Percentiles rank a stretch among this genome's conserved stretches.
Evolutionary conservation across 2,888 invertebrate species (phyloP).

Genomic region (Drosophila testacea): DNA sequence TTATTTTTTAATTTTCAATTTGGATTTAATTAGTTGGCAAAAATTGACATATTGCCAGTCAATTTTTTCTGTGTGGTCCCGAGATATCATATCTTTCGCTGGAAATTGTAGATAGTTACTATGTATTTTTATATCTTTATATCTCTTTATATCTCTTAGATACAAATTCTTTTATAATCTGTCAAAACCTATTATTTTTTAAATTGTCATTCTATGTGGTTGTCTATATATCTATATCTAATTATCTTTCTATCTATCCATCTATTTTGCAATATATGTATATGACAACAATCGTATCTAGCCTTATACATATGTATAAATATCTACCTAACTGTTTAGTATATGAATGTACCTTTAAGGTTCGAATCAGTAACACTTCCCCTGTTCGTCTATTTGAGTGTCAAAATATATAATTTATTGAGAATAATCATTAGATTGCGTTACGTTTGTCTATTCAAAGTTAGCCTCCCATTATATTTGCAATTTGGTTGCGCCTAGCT

Average conservation of each 20-base stretch:
- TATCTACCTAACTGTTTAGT: neutral
- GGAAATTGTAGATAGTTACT: conserved; percentile 13
- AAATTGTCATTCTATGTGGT: too few species aligned
- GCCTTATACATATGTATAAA: neutral
- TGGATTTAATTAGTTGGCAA: conserved; percentile 72
- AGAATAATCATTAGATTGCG: conserved; percentile 65
- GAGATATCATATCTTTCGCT: conserved; percentile 22
- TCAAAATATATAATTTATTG: conserved; percentile 81
- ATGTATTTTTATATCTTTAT: neutral
- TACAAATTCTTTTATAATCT: neutral
- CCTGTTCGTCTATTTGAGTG: conserved; percentile 45
- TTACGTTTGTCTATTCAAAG: conserved; percentile 58
- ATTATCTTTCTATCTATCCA: neutral
- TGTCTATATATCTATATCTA: neutral
- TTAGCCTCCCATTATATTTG: conserved; percentile 77
- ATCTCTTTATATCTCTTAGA: conserved; percentile 16
- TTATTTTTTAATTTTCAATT: conserved; percentile 52
- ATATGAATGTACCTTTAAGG: conserved; percentile 30
- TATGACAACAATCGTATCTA: neutral
- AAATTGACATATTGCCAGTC: conserved; percentile 51
- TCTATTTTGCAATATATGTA: neutral
- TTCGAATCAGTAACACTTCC: conserved; percentile 23
- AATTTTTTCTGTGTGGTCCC: conserved; percentile 55
- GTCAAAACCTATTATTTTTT: too few species aligned
- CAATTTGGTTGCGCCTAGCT: conserved; percentile 22